Base-by-base conservation (phyloP, 2,888 invertebrate species). In the Falcaria lacertinaria region DNA sequence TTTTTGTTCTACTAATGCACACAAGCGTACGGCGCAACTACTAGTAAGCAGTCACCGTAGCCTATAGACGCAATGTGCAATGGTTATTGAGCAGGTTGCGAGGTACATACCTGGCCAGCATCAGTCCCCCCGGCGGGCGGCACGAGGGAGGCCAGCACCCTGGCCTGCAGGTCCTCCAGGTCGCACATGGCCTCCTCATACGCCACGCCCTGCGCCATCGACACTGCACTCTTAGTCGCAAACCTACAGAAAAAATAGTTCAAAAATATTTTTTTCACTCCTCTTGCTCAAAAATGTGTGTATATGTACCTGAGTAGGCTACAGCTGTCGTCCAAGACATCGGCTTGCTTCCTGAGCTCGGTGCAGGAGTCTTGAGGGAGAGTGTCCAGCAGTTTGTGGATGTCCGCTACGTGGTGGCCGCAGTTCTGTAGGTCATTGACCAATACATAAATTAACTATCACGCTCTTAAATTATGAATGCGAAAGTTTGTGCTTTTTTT, bases 291-390 rank as follows among this genome's bases (percentile, higher is more conserved):
- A n/a, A n/a, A n/a, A n/a, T n/a, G n/a, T n/a, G n/a, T n/a, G n/a
- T n/a, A n/a, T n/a, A n/a, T n/a, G n/a, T n/a, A 84, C 86, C 74
- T 71, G 0, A 85, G 46, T 36, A 81, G 45, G 37, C 75, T 67
- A 19, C 74, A 74, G 51, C 68, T 75, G 35, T 79, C 78, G 52
- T 54, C 4, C 85, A 41, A 0, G 60, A 48, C 2, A 65, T 46
- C 0, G 71, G 45, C 16, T 71, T 70, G 0, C 28, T 62, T 56
- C 6, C 52, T 44, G 0, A 85, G 52, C 14, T 50, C 45, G 0
- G 49, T 54, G 39, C 60, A 28, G 11, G 11, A 11, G 28, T 28
- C 28, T 11, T 28, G 28, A 11, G 28, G 11, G 11, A 28, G 28
- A 11, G 11, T 28, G 11, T 28, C 28, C 0, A 28, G 11, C 8